Base-by-base conservation (phyloP, 2,113 vertebrate species). In the Siniperca knerii region DNA sequence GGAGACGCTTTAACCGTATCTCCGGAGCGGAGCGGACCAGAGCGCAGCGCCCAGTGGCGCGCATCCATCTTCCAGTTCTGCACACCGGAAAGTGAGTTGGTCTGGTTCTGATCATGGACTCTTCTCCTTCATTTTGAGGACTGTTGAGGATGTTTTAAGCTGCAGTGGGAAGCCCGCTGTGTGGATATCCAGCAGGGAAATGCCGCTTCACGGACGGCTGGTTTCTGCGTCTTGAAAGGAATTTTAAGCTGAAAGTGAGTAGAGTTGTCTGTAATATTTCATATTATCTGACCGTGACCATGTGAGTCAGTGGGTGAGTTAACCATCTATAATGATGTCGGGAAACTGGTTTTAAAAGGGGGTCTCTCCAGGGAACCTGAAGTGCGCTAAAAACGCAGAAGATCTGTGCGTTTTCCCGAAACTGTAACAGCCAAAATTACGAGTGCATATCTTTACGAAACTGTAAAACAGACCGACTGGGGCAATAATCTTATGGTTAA, bases 231-330 rank as follows among this genome's bases (percentile, higher is more conserved):
- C 50, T 67, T 69, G 18, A 77, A 23, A 50, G 6, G 48, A 67
- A 60, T 73, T 65, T 40, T 42, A 37, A 73, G 50, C 10, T 68
- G 7, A 61, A 87, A 85, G 88, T 90, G 67, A 90, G 90, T 90
- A 76, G 37, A 85, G 35, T 23, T 72, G 21, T 11, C 2, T 73
- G 8, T 12, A 5, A 20, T 46, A 13, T 44, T 2, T 62, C 2
- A 50, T 42, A 20, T 10, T 0, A 37, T 65, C 11, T 57, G 25
- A 58, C 4, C 9, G 2, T 21, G 35, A 48, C 29, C 21, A 8
- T 55, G 0, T 25, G 33, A 44, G 20, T 33, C 23, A 25, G 66
- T 1, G 44, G 33, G 3, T 23, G 42, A 54, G n/a, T 42, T 29
- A 4, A 33, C 23, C 10, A 18, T 15, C 15, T 9, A 0, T 2